Conservation (phyloP, 2,113 vertebrate genomes). For the Campylorhamphus procurvoides region DNA sequence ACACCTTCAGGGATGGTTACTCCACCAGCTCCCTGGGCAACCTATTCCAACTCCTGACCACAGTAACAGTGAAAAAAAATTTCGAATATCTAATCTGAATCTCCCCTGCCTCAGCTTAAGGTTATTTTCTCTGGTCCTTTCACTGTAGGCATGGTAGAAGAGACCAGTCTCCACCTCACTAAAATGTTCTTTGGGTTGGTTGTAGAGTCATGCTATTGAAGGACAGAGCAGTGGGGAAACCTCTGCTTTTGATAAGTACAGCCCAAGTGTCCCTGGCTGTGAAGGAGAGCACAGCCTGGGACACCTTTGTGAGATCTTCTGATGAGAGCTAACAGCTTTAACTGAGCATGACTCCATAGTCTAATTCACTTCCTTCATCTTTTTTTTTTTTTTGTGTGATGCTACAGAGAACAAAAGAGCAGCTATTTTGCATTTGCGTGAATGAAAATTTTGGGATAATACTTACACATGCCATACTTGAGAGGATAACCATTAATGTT, state of each 20-base stretch:
- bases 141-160: neutral
- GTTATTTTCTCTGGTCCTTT: neutral
- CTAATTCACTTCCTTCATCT: neutral
- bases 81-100: neutral
- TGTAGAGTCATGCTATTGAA: neutral
- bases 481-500: neutral
- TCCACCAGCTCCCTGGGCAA: neutral
- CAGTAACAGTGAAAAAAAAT: neutral
- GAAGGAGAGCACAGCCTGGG: neutral
- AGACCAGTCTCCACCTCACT: neutral
- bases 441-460: neutral
- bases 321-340: neutral
- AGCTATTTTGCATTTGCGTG: neutral
- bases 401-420: neutral
- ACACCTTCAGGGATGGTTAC: neutral
- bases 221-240: neutral
- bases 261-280: neutral
- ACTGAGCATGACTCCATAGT: accelerated
- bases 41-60: neutral
- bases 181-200: neutral
- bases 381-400: neutral
- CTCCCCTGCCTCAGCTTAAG: neutral
- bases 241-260: neutral
- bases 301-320: neutral
- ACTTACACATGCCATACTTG: neutral